Percentiles rank a stretch among this genome's conserved stretches.
These are phyloP conservation scores for Microcebus lehilahytsara DNA, from an alignment of 2,113 vertebrate genomes.

Conservation along the genomic window DNA sequence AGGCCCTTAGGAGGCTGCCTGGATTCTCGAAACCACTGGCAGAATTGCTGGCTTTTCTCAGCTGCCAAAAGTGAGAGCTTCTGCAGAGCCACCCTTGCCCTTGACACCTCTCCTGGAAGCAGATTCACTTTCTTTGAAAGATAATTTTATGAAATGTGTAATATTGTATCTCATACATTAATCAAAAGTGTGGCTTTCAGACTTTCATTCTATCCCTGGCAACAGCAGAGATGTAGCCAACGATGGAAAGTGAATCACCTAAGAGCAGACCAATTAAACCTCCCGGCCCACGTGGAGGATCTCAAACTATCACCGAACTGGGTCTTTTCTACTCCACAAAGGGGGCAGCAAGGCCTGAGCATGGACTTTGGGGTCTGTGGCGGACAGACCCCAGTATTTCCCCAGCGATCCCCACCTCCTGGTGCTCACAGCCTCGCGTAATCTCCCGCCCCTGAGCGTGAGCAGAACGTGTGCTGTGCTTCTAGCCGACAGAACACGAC, in stretches of 20 bases:
- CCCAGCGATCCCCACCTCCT: background rate
- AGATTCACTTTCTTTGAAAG: constrained; percentile 24
- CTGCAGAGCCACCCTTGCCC: background rate
- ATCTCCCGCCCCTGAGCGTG: background rate
- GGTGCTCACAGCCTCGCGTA: background rate
- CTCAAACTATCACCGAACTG: background rate
- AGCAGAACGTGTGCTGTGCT: background rate
- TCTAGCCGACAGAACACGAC: background rate
- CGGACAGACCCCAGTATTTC: background rate
- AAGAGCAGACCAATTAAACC: constrained; percentile 15
- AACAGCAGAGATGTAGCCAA: constrained; percentile 2
- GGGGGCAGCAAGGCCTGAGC: background rate
- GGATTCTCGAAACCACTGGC: background rate
- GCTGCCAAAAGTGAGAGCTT: background rate
- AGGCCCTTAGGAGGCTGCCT: background rate
- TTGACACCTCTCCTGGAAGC: background rate
- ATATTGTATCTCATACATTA: background rate
- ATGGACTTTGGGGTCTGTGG: too few species aligned
- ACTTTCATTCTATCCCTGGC: constrained; percentile 55
- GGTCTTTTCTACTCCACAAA: background rate
- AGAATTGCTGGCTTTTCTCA: background rate
- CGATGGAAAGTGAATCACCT: background rate
- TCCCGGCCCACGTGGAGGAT: background rate
- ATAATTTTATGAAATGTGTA: background rate
- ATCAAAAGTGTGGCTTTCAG: constrained; percentile 30